Evolutionary conservation across 1,140 invertebrate species (phyloP).

Genomic region (Pseudomyrmex cubaensis): DNA sequence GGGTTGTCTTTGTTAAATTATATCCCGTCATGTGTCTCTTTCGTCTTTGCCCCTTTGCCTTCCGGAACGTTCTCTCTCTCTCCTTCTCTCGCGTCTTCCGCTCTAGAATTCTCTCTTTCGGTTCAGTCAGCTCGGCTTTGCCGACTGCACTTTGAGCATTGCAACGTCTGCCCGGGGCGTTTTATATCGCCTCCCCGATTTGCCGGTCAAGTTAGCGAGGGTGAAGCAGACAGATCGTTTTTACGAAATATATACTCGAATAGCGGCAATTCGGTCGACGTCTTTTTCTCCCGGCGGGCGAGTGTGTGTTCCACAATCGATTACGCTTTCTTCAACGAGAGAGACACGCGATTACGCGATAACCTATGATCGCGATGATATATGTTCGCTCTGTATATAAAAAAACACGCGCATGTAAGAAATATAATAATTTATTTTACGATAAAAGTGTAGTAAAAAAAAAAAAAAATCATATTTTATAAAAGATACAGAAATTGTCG

Average conservation of each 20-base stretch:
- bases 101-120: conserved; percentile 24
- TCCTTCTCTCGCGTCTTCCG: conserved; percentile 13
- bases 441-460: no score
- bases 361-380: not conserved
- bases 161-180: conserved; percentile 49
- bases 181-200: conserved; percentile 18
- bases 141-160: conserved; percentile 42
- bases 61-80: not conserved
- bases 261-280: not conserved
- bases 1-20: conserved; percentile 59
- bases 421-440: not conserved
- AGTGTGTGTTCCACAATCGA: not conserved
- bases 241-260: conserved; percentile 40
- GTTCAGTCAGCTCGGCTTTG: conserved; percentile 3
- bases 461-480: no score
- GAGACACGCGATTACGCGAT: not conserved
- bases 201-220: conserved; percentile 22
- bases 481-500: no score
- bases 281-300: not conserved
- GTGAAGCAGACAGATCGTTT: conserved; percentile 2
- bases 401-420: not conserved
- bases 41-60: not conserved
- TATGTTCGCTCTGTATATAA: no score
- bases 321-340: not conserved
- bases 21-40: conserved; percentile 7